phyloP scores from a whole-genome alignment of 1,140 invertebrate species.

The Drosophila busckii region DNA sequence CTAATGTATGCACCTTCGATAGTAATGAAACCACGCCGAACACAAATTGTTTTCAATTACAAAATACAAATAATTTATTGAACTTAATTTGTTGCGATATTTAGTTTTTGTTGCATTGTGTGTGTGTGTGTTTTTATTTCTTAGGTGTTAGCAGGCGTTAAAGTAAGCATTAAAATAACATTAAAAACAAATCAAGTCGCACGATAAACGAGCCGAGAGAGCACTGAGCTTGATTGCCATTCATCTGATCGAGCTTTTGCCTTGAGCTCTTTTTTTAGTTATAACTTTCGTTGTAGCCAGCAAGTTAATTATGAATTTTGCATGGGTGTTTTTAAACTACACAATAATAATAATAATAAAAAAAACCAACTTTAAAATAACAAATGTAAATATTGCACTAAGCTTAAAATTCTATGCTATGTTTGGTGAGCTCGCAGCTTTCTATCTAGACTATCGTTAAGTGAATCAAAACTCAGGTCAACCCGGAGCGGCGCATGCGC shows the following conservation, averaged over 20 bases:
- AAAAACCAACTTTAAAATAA: neutral
- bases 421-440: too few species aligned
- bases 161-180: constrained; percentile 68
- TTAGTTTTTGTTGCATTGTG: constrained; percentile 18
- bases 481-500: too few species aligned
- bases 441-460: too few species aligned
- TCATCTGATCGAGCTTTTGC: constrained; percentile 6
- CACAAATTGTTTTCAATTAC: constrained; percentile 18
- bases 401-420: too few species aligned
- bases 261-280: constrained; percentile 9
- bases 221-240: neutral
- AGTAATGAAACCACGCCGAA: neutral
- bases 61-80: constrained; percentile 72
- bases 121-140: constrained; percentile 14
- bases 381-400: too few species aligned
- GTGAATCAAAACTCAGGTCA: too few species aligned
- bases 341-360: constrained; percentile 30
- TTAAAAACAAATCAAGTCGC: constrained; percentile 60
- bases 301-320: neutral
- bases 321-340: constrained; percentile 8
- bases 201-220: constrained; percentile 9
- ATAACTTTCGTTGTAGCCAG: constrained; percentile 2
- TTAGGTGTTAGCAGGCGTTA: constrained; percentile 60
- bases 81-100: constrained; percentile 46
- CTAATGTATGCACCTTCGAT: neutral